Percentiles rank a stretch among this genome's conserved stretches.
Evolutionary conservation across 2,888 invertebrate genomes (phyloP).

Genomic region (Heliothis peltigera): DNA sequence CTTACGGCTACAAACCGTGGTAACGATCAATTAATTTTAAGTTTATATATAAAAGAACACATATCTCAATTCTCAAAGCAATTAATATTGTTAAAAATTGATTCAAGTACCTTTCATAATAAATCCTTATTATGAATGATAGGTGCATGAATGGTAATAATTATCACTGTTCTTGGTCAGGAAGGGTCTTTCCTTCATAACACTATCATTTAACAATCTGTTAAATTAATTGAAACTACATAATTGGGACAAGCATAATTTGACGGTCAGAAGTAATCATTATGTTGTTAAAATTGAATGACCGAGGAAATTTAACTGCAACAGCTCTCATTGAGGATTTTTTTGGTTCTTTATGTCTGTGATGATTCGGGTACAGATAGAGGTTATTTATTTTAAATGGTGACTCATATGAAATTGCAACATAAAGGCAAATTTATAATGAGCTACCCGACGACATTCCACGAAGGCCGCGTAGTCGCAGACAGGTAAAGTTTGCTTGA

Average conservation of each 20-base stretch:
- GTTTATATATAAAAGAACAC: constrained; percentile 63
- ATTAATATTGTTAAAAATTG: background rate
- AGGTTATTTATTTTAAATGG: constrained; percentile 68
- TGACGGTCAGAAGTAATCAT: constrained; percentile 59
- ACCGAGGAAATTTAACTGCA: constrained; percentile 56
- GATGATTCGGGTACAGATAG: constrained; percentile 61
- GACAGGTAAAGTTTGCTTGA: constrained; percentile 74
- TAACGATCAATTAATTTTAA: constrained; percentile 62
- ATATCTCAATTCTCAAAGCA: constrained; percentile 51
- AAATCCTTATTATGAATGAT: constrained; percentile 6
- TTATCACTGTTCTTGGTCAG: constrained; percentile 63
- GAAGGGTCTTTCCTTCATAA: constrained; percentile 53
- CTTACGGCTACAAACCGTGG: constrained; percentile 57
- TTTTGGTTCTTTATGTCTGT: constrained; percentile 57
- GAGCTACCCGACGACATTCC: constrained; percentile 84
- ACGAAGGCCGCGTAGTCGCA: constrained; percentile 70
- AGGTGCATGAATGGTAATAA: constrained; percentile 34
- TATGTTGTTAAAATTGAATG: constrained; percentile 66
- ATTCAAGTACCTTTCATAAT: constrained; percentile 50
- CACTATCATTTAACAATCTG: constrained; percentile 50
- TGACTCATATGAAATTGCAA: constrained; percentile 83
- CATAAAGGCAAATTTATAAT: constrained; percentile 83
- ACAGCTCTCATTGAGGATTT: constrained; percentile 43
- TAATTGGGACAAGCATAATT: constrained; percentile 54
- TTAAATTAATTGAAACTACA: constrained; percentile 58